Percentiles rank a stretch among this genome's conserved stretches.
Conservation (phyloP, 2,113 vertebrate species). For the Neodon shergylaensis region DNA sequence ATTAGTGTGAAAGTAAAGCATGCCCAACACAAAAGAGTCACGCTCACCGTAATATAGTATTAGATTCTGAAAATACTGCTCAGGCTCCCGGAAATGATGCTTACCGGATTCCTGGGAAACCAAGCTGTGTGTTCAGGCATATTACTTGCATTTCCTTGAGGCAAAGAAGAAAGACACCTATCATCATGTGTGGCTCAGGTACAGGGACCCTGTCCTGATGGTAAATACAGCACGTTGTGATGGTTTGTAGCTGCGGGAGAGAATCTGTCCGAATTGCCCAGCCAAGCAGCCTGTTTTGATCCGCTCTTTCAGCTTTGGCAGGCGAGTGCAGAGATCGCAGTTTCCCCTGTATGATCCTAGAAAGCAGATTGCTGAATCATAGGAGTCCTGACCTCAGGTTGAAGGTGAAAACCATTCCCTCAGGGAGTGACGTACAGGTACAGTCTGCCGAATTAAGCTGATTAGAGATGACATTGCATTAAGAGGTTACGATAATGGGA, state of each 20-base stretch:
- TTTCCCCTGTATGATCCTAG: neutral
- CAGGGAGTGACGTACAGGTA: neutral
- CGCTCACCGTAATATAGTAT: neutral
- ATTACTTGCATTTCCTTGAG: neutral
- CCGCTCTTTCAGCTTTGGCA: neutral
- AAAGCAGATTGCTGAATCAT: constrained; percentile 60
- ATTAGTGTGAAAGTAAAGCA: neutral
- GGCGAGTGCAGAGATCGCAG: neutral
- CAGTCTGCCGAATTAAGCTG: constrained; percentile 61
- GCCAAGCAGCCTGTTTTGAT: neutral
- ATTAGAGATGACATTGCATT: constrained; percentile 67
- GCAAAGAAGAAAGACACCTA: neutral
- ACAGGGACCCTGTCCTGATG: neutral
- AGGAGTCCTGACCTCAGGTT: constrained; percentile 49
- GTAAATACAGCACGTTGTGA: neutral
- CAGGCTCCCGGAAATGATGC: neutral
- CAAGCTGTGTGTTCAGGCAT: neutral
- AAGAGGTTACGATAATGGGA: constrained; percentile 60
- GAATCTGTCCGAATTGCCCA: neutral
- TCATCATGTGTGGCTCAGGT: neutral
- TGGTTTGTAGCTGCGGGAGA: neutral
- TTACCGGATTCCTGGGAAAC: neutral
- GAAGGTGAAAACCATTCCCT: constrained; percentile 69
- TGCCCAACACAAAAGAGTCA: neutral
- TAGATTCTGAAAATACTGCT: neutral